Base-by-base conservation (phyloP, 2,113 vertebrate species). In the Phainopepla nitens region DNA sequence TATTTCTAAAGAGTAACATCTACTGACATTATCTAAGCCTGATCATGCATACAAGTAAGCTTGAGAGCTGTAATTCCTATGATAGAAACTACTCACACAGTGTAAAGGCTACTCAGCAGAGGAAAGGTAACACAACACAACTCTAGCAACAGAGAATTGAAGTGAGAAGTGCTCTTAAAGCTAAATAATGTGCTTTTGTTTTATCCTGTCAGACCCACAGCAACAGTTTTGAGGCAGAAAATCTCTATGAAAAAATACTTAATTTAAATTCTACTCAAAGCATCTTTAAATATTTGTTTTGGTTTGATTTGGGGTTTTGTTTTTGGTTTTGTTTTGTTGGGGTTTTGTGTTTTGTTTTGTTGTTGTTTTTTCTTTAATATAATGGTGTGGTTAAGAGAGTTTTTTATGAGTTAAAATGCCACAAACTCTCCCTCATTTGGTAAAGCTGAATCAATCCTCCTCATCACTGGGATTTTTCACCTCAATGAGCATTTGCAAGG, bases 11-110 rank as follows among this genome's bases (percentile, higher is more conserved):
- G 45, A 65, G 49, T 91, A 93, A 93, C 49, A 81, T 60, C 69
- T 83, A 69, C 50, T 91, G 93, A 83, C 87, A 25, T 62, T 95
- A 92, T 92, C 85, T 71, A 36, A 93, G 62, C 50, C 50, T 82
- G 36, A 81, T 93, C 85, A 79, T 49, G 54, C 71, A 75, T 56
- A 61, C 71, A 51, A 75, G 51, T 29, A 68, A 66, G 14, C 25
- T 25, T 66, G 53, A 88, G 85, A 68, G 15, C 15, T 90, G 45
- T 80, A 90, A 86, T 62, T 85, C 14, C 0, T 73, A 0, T 29
- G 28, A 29, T 9, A 31, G 54, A 61, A 85, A 75, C 42, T 86
- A 7, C 56, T 88, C 60, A 23, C 8, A 29, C 17, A 56, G 42
- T 6, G 10, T 47, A 58, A 72, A 69, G 8, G 33, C 50, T 82